Conservation (phyloP, 2,113 vertebrate species). For the Plecotus auritus region DNA sequence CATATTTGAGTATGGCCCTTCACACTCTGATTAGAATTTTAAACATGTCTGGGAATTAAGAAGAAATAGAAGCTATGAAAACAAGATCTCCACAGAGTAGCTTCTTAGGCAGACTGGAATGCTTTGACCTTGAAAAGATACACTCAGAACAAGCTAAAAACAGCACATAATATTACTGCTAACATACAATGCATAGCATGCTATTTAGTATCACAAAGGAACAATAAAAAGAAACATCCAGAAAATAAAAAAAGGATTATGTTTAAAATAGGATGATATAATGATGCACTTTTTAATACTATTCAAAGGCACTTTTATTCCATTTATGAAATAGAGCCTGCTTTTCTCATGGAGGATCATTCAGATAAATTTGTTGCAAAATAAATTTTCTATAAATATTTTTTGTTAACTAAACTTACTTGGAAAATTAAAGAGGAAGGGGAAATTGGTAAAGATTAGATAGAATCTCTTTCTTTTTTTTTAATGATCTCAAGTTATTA, state of each 20-base stretch:
- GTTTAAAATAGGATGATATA: neutral
- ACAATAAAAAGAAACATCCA: conserved; percentile 13
- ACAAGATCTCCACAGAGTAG: conserved; percentile 47
- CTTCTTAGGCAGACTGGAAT: conserved; percentile 45
- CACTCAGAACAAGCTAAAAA: conserved; percentile 54
- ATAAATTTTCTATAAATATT: neutral
- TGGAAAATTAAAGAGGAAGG: neutral
- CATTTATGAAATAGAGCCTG: neutral
- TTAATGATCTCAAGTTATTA: neutral
- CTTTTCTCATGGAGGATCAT: neutral
- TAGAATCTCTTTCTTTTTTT: neutral
- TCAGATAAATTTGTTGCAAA: neutral
- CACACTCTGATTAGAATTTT: conserved; percentile 78
- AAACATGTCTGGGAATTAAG: conserved; percentile 75
- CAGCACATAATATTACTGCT: conserved; percentile 42
- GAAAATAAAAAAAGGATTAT: neutral
- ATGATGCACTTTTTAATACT: neutral
- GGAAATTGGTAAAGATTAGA: neutral
- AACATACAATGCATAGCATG: neutral
- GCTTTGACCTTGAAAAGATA: conserved; percentile 80
- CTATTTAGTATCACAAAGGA: conserved; percentile 12
- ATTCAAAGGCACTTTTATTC: conserved; percentile 31
- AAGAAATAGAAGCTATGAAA: conserved; percentile 62
- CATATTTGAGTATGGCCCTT: conserved; percentile 59
- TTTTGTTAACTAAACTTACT: neutral